Conservation (phyloP, 2,797 vertebrate species). For the Notolepis coatsorum region DNA sequence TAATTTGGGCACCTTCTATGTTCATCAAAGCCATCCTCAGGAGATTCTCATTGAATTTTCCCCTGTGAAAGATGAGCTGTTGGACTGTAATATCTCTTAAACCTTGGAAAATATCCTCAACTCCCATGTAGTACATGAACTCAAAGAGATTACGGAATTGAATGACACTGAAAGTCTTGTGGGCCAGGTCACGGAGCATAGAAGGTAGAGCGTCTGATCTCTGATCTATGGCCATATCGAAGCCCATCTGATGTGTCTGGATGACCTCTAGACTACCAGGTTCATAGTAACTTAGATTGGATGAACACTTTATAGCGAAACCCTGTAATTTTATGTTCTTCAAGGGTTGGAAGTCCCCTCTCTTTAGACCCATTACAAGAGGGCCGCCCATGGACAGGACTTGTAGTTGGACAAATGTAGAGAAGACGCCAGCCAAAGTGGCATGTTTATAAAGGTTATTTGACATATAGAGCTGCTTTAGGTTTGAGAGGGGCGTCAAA, state of each 20-base stretch:
- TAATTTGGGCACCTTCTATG: conserved; percentile 68
- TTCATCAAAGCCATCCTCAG: conserved; percentile 83
- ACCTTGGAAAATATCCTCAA: conserved; percentile 78
- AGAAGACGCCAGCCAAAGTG: conserved; percentile 71
- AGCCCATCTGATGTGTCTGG: conserved; percentile 75
- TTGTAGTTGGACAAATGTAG: conserved; percentile 66
- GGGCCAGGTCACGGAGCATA: conserved; percentile 81
- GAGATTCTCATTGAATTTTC: conserved; percentile 89
- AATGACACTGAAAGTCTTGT: conserved; percentile 75
- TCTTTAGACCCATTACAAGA: conserved; percentile 72
- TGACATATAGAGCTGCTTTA: conserved; percentile 79
- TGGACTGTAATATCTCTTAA: conserved; percentile 62
- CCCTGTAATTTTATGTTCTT: conserved; percentile 68
- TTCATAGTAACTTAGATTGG: conserved; percentile 79
- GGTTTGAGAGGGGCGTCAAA: conserved; percentile 70
- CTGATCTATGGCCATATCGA: conserved; percentile 84
- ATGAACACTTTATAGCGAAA: conserved; percentile 85
- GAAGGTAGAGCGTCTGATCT: conserved; percentile 57
- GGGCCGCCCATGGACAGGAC: conserved; percentile 84
- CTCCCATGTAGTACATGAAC: conserved; percentile 81
- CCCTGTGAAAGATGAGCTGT: conserved; percentile 82
- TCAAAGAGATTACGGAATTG: conserved; percentile 89
- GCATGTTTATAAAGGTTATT: conserved; percentile 84
- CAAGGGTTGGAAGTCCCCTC: conserved; percentile 75
- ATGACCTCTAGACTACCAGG: conserved; percentile 80